Percentiles rank a stretch among this genome's conserved stretches.
phyloP scores from a whole-genome alignment of 2,113 vertebrate genomes.

The Nyctereutes procyonoides region DNA sequence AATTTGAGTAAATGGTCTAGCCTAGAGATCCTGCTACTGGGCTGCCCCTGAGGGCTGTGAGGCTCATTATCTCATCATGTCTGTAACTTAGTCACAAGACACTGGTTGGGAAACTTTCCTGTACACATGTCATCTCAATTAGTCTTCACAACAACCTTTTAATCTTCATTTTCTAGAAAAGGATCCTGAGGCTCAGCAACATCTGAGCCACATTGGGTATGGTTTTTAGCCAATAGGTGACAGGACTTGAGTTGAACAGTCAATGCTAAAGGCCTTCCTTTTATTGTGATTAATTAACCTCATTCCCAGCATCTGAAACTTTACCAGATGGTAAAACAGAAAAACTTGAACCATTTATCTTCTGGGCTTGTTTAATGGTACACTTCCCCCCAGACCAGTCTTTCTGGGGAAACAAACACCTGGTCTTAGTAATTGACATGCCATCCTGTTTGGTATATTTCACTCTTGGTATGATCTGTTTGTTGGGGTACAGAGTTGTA shows the following conservation, averaged over 20 bases:
- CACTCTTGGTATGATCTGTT: background rate
- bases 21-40: background rate
- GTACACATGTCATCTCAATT: background rate
- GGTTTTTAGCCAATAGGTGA: background rate
- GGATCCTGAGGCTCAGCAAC: background rate
- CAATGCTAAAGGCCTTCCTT: background rate
- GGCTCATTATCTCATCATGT: background rate
- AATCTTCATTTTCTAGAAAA: slow-evolving; percentile 21
- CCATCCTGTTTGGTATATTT: background rate
- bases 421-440: slow-evolving; percentile 10
- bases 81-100: slow-evolving; percentile 20
- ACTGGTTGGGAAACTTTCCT: background rate
- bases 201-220: background rate
- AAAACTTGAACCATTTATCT: background rate
- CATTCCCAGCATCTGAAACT: background rate
- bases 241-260: background rate
- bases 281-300: slow-evolving; percentile 54
- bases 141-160: background rate
- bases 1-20: background rate
- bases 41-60: background rate
- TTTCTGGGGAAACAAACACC: background rate
- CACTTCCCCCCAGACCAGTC: background rate
- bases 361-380: background rate
- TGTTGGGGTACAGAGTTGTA: background rate
- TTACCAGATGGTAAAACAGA: background rate